Percentiles rank a stretch among this genome's conserved stretches.
These are phyloP conservation scores for Phortica okadai DNA, from an alignment of 2,888 invertebrate genomes.

Conservation along the genomic window DNA sequence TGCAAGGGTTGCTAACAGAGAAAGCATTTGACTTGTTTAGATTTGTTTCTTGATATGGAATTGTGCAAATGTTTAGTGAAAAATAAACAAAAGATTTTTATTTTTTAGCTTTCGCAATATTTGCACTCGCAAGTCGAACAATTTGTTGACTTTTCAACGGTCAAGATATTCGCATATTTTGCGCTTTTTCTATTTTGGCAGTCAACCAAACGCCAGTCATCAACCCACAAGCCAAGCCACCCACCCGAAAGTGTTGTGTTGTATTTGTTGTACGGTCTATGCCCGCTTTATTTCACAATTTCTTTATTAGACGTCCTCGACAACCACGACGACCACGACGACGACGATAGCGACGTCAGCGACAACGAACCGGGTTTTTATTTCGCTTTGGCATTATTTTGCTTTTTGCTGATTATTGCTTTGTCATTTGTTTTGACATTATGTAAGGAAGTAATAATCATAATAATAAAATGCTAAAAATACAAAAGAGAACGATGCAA, in stretches of 20 bases:
- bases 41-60: no score
- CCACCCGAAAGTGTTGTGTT: neutral
- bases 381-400: neutral
- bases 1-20: no score
- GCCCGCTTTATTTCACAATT: slow-evolving; percentile 16
- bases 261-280: neutral
- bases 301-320: neutral
- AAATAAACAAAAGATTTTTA: neutral
- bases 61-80: no score
- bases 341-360: neutral
- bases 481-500: neutral
- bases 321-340: neutral
- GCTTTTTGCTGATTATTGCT: slow-evolving; percentile 27
- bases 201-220: neutral
- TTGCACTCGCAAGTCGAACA: neutral
- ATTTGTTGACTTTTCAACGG: neutral
- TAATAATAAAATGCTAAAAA: slow-evolving; percentile 29
- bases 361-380: neutral
- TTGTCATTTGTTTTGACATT: slow-evolving; percentile 25
- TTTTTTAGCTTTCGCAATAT: neutral
- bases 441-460: slow-evolving; percentile 27
- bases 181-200: neutral
- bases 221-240: neutral
- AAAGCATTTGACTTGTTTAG: no score
- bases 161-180: neutral